These are phyloP conservation scores for Mugil cephalus DNA, from an alignment of 2,113 vertebrate genomes.

Conservation along the genomic window DNA sequence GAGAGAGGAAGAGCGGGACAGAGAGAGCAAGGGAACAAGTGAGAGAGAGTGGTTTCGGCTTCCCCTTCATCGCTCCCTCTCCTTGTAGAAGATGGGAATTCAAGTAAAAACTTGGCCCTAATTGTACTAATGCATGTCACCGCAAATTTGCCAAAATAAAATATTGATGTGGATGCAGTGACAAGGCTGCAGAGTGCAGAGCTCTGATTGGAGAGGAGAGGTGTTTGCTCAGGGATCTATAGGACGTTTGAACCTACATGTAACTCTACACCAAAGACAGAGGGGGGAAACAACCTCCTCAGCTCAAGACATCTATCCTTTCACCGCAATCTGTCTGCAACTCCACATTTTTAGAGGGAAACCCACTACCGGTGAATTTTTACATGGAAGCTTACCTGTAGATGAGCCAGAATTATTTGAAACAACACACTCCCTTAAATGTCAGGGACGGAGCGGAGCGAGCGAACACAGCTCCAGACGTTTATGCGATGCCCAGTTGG, in stretches of 20 bases:
- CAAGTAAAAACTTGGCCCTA: slow-evolving; percentile 75
- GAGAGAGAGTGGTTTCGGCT: slow-evolving; percentile 57
- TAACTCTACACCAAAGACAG: slow-evolving; percentile 56
- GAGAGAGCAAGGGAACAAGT: slow-evolving; percentile 47
- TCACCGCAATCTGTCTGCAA: slow-evolving; percentile 6
- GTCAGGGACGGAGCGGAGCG: slow-evolving; percentile 9
- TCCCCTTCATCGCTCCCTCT: slow-evolving; percentile 70
- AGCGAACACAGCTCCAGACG: slow-evolving; percentile 3
- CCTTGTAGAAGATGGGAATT: slow-evolving; percentile 77
- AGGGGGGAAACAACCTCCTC: slow-evolving; percentile 15
- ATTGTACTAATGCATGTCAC: slow-evolving; percentile 83
- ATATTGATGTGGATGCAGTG: slow-evolving; percentile 77
- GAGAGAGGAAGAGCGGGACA: slow-evolving; percentile 58
- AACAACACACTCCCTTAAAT: slow-evolving; percentile 34
- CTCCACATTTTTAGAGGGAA: background rate
- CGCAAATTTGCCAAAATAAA: slow-evolving; percentile 82
- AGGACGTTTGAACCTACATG: slow-evolving; percentile 72
- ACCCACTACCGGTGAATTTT: slow-evolving; percentile 1
- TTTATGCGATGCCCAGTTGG: slow-evolving; percentile 53
- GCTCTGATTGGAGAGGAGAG: slow-evolving; percentile 72
- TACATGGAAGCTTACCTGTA: slow-evolving; percentile 12
- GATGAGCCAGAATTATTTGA: slow-evolving; percentile 3
- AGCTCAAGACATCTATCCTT: slow-evolving; percentile 27
- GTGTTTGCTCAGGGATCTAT: slow-evolving; percentile 76
- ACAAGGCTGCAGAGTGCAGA: slow-evolving; percentile 54